Evolutionary conservation across 2,113 vertebrate species (phyloP), one percentile per base, ranked within the genome.

Genomic region (Ascaphus truei): DNA sequence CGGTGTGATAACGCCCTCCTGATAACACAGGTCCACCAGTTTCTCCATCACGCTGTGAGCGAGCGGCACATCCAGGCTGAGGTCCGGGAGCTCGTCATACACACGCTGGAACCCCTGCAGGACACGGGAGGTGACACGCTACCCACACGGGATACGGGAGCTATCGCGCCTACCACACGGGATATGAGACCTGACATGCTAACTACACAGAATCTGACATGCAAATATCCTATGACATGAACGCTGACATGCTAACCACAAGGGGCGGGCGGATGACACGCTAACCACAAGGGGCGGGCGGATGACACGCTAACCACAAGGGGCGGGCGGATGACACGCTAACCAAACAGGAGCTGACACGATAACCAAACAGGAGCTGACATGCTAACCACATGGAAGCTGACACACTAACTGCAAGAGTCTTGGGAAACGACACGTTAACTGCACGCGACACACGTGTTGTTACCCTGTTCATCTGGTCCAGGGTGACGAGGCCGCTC

Each of bases 401-500:
- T 9, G 36, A 3, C 5, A 9, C 31, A 33, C 5, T 9, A 6
- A 9, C 31, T 6, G 31, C 31, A 33, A 33, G 5, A 33, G 9
- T 6, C 31, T 33, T 33, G 9, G 31, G 31, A 33, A 33, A 5
- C 31, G 9, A 9, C 31, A 6, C 9, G 31, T 33, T n/a, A n/a
- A n/a, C 5, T 33, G 31, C 9, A 33, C 9, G 5, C 5, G 31
- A 33, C 31, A 6, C 31, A 33, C 5, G 31, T n/a, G n/a, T n/a
- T n/a, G n/a, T 51, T 58, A 94, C 93, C 83, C 93, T 81, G 80
- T 93, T 93, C 93, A 95, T 94, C 83, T 95, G 93, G 82, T 94
- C 92, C 80, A 94, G 81, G 5, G 93, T 95, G 77, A 95, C 88
- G 57, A 93, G 86, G n/a, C 89, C 92, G 0, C 83, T 89, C 73